These are phyloP conservation scores for Blera fallax DNA, from an alignment of 2,888 invertebrate species.

Conservation along the genomic window DNA sequence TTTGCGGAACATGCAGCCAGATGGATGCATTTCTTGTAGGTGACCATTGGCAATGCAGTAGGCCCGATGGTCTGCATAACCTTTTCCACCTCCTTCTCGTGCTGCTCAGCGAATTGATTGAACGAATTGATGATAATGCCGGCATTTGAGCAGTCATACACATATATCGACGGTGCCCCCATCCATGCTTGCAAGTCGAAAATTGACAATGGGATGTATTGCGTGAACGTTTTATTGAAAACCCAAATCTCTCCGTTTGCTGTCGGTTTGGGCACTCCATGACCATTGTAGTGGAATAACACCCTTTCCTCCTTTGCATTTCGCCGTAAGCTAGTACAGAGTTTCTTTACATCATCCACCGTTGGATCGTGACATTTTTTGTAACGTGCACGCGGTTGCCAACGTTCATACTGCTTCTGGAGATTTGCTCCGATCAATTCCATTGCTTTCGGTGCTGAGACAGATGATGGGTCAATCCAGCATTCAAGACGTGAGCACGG, in stretches of 20 bases:
- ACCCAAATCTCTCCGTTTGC: slow-evolving; percentile 99
- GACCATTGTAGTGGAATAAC: slow-evolving; percentile 99
- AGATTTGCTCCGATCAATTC: slow-evolving; percentile 95
- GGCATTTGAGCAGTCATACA: slow-evolving; percentile 99
- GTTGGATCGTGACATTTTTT: slow-evolving; percentile 99
- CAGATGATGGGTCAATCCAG: slow-evolving; percentile 96
- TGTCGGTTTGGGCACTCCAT: slow-evolving; percentile 99
- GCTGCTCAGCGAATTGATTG: slow-evolving; percentile 94
- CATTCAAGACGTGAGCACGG: slow-evolving; percentile 98
- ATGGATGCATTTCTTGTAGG: slow-evolving; percentile 96
- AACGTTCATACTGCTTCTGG: slow-evolving; percentile 98
- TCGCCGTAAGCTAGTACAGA: slow-evolving; percentile 95
- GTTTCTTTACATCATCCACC: slow-evolving; percentile 98
- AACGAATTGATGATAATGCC: slow-evolving; percentile 97
- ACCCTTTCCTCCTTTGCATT: slow-evolving; percentile 99
- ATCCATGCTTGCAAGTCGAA: slow-evolving; percentile 99
- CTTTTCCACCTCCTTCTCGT: slow-evolving; percentile 89
- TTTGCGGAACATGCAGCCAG: slow-evolving; percentile 97
- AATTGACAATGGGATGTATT: slow-evolving; percentile 99
- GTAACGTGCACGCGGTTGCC: slow-evolving; percentile 99
- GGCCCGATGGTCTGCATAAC: slow-evolving; percentile 77
- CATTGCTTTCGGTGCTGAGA: slow-evolving; percentile 95
- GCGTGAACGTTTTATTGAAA: slow-evolving; percentile 98
- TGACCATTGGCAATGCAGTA: slow-evolving; percentile 79
- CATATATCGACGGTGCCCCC: slow-evolving; percentile 99